Percentiles rank a stretch among this genome's conserved stretches.
Evolutionary conservation across 2,113 vertebrate genomes (phyloP).

Genomic region (Fulica atra): DNA sequence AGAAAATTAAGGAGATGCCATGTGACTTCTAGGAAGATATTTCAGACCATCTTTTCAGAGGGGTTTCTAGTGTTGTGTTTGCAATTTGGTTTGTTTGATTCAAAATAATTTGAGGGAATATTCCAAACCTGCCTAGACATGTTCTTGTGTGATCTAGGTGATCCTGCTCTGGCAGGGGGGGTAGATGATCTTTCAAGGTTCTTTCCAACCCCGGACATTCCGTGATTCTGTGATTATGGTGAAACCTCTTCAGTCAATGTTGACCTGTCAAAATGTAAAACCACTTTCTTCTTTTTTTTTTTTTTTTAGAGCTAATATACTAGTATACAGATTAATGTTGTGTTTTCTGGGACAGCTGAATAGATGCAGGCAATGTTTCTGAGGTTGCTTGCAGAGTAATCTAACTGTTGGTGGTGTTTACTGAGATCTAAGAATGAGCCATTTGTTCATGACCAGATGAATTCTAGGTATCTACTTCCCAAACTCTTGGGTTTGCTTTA

Average conservation of each 20-base stretch:
- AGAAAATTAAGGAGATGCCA: not conserved
- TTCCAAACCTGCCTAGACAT: no score
- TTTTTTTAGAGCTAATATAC: not conserved
- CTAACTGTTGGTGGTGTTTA: not conserved
- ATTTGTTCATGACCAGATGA: not conserved
- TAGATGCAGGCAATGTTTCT: not conserved
- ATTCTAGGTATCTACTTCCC: not conserved
- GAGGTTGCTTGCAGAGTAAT: not conserved
- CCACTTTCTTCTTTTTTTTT: not conserved
- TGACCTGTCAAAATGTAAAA: not conserved
- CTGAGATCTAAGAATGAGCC: not conserved
- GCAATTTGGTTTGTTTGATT: not conserved
- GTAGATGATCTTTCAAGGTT: no score
- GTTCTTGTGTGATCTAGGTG: no score
- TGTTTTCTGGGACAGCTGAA: not conserved
- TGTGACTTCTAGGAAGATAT: not conserved
- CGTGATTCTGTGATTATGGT: not conserved
- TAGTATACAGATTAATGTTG: not conserved
- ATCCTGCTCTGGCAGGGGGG: no score
- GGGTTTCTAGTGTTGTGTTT: not conserved
- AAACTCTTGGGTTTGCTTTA: not conserved
- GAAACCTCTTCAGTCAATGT: not conserved
- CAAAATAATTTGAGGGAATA: not conserved
- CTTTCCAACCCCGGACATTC: no score
- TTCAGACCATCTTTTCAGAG: not conserved